Evolutionary conservation across 1,140 invertebrate genomes (phyloP).

Genomic region (Arion vulgaris): DNA sequence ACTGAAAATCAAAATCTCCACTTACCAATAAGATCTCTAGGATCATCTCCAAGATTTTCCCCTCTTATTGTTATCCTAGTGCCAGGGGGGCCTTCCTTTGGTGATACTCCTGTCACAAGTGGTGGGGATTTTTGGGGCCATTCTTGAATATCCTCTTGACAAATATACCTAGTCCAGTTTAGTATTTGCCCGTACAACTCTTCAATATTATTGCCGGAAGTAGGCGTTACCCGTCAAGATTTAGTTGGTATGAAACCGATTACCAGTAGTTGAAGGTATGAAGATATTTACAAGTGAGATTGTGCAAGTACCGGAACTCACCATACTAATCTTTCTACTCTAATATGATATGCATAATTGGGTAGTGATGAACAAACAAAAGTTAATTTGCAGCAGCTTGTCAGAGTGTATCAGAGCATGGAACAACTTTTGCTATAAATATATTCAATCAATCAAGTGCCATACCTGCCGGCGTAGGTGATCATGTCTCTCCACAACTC

Average conservation of each 20-base stretch:
- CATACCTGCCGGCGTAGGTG: too few species aligned
- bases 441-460: too few species aligned
- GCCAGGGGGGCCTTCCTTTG: slow-evolving; percentile 97
- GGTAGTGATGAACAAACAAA: too few species aligned
- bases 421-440: too few species aligned
- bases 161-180: not conserved
- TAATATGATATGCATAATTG: too few species aligned
- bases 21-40: slow-evolving; percentile 89
- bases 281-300: too few species aligned
- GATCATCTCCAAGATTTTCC: slow-evolving; percentile 91
- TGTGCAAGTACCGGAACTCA: too few species aligned
- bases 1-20: too few species aligned
- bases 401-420: too few species aligned
- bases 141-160: not conserved
- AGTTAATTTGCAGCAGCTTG: too few species aligned
- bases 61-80: slow-evolving; percentile 96
- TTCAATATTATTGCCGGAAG: not conserved
- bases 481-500: too few species aligned
- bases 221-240: not conserved
- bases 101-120: slow-evolving; percentile 94
- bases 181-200: not conserved
- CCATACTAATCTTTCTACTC: too few species aligned
- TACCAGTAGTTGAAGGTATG: not conserved
- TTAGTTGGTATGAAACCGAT: not conserved
- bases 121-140: slow-evolving; percentile 60